Evolutionary conservation across 2,797 vertebrate species (phyloP), one percentile per base, ranked within the genome.

Genomic region (Euphonia xanthogaster): DNA sequence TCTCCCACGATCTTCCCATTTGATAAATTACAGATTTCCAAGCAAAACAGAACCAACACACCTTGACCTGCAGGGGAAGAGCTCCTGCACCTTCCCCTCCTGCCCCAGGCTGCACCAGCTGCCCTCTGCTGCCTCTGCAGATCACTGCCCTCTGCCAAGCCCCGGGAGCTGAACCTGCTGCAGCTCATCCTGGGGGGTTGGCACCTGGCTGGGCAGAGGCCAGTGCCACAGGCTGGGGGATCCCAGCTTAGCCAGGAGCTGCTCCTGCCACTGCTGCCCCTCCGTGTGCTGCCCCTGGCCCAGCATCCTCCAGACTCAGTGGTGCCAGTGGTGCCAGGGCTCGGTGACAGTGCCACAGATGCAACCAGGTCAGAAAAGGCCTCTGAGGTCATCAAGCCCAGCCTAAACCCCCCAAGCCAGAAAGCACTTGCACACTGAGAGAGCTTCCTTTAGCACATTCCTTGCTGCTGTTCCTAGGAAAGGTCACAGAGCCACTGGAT

Each of bases 101-200:
- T 19, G 57, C 28, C 40, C 30, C 63, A 63, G 55, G 31, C 55
- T 42, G 10, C 33, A 37, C 20, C 27, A 42, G 11, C 21, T 42
- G 50, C 28, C 30, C 18, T 44, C 19, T 22, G 28, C 40, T 15
- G 4, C 27, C 17, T 33, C 20, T 12, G 3, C 47, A 48, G 20
- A n/a, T n/a, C 18, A 6, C 37, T 25, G 22, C 31, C 33, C 72
- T 58, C 18, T 5, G 9, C 12, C 11, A 9, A 31, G 54, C 48
- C 39, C 27, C 27, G 47, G 5, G 44, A 0, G 1, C 40, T 1
- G 2, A 28, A 6, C 10, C 18, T 31, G 45, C 18, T 21, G 24
- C 45, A 44, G 7, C 3, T 5, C 21, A 18, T 14, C 30, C 42
- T 30, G 39, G 21, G 14, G 35, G 37, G 7, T 28, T 24, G 27